A percentile compares a stretch with the other conserved stretches of the same genome.
Evolutionary conservation across 2,888 invertebrate species (phyloP).

Genomic region (Drosophila neonasuta): DNA sequence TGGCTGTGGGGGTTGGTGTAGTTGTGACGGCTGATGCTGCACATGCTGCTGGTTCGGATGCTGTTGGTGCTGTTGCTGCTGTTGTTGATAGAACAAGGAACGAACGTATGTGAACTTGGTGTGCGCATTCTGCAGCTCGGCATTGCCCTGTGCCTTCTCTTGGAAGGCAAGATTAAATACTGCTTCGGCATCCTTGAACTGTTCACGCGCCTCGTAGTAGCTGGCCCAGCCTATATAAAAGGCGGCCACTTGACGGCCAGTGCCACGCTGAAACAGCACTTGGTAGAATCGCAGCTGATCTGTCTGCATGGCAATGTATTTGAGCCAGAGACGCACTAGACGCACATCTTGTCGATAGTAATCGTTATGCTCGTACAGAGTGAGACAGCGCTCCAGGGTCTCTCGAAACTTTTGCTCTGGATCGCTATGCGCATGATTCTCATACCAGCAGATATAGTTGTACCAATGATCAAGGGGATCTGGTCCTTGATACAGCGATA

Average conservation of each 20-base stretch:
- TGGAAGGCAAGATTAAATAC: slow-evolving; percentile 91
- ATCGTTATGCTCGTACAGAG: slow-evolving; percentile 90
- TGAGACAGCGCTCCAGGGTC: slow-evolving; percentile 92
- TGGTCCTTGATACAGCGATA: slow-evolving; percentile 91
- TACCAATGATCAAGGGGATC: slow-evolving; percentile 96
- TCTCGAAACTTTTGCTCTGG: slow-evolving; percentile 96
- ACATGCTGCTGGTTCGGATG: slow-evolving; percentile 44
- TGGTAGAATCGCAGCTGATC: slow-evolving; percentile 92
- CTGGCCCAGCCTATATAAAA: slow-evolving; percentile 96
- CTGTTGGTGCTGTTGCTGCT: slow-evolving; percentile 51
- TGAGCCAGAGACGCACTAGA: slow-evolving; percentile 94
- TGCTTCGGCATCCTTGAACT: slow-evolving; percentile 92
- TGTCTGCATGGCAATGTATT: slow-evolving; percentile 91
- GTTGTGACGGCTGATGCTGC: slow-evolving; percentile 42
- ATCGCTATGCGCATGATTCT: slow-evolving; percentile 88
- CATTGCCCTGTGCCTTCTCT: slow-evolving; percentile 90
- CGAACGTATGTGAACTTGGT: slow-evolving; percentile 89
- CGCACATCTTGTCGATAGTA: slow-evolving; percentile 93
- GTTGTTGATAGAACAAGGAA: slow-evolving; percentile 58
- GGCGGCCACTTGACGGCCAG: slow-evolving; percentile 91
- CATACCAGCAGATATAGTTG: slow-evolving; percentile 95
- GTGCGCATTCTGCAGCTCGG: slow-evolving; percentile 89
- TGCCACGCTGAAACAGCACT: slow-evolving; percentile 89
- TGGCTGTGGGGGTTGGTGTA: slow-evolving; percentile 35
- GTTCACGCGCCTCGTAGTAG: slow-evolving; percentile 91